Base-by-base conservation (phyloP, 2,888 invertebrate genomes). In the Rotaria macrura region DNA sequence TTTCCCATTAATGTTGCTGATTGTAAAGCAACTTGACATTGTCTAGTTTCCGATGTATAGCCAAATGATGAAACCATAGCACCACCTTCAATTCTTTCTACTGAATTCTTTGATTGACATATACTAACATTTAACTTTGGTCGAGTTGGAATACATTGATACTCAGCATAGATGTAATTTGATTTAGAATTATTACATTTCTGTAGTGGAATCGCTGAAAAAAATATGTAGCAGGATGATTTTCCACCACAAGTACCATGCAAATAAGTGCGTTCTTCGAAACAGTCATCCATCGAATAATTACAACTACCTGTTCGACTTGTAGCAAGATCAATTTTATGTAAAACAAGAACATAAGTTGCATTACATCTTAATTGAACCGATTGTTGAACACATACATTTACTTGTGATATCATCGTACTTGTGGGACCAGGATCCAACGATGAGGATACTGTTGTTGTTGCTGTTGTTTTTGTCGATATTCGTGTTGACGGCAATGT, bases 131-230 rank as follows among this genome's bases (percentile, higher is more conserved):
- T 55, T 43, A 29, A 4, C 4, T 38, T 84, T 38, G 54, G 29
- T 54, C 38, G 43, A 74, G 52, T 55, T 52, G 86, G 86, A 43
- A 86, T 74, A 84, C 86, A 86, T 74, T 86, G 84, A 47, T 86
- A 86, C 20, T 72, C 52, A 52, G 49, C 72, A 54, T 86, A 84
- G 25, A 86, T 29, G 14, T 74, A 72, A 34, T 52, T 79, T n/a
- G 86, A 52, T 29, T 74, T 54, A 20, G 25, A 47, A 12, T 65
- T 40, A 23, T 47, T 43, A 79, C 86, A 86, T 20, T 79, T 47
- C 20, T 52, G 1, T 38, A 84, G 40, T 49, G 74, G 40, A 4
- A 79, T 72, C 7, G 17, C 47, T 25, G 84, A 54, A 38, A 72
- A 49, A 49, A 65, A 84, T 14, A 86, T 84, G 25, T 52, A 74